Evolutionary conservation across 2,113 vertebrate species (phyloP).

Genomic region (Rhea pennata): DNA sequence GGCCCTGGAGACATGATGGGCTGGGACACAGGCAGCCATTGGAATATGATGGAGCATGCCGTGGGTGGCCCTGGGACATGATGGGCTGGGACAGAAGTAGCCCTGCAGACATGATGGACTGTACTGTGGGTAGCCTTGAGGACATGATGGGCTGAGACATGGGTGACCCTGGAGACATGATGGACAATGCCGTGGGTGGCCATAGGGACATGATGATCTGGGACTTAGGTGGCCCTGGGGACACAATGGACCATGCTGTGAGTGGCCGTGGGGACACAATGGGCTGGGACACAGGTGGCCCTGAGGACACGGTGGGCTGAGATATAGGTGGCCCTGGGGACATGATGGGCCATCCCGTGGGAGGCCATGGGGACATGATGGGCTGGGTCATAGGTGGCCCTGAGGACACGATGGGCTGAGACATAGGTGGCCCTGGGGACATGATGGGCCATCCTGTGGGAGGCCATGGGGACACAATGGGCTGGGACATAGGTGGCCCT

Average conservation of each 20-base stretch:
- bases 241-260: not conserved
- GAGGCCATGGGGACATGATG: no score
- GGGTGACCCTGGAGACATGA: not conserved
- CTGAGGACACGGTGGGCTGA: no score
- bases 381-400: no score
- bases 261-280: not conserved
- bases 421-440: no score
- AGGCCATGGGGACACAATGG: no score
- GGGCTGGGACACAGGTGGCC: no score
- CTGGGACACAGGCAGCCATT: not conserved
- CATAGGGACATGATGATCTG: not conserved
- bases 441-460: no score
- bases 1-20: not conserved
- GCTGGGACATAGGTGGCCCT: no score
- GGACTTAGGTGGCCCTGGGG: not conserved
- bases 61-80: no score
- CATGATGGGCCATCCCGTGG: no score
- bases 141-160: fast-evolving
- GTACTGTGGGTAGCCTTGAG: not conserved
- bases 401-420: no score
- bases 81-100: fast-evolving
- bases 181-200: not conserved
- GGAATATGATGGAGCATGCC: not conserved
- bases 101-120: not conserved
- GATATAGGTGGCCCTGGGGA: no score